Evolutionary conservation across 2,113 vertebrate genomes (phyloP), one percentile per base, ranked within the genome.

Genomic region (Pituophis catenifer): DNA sequence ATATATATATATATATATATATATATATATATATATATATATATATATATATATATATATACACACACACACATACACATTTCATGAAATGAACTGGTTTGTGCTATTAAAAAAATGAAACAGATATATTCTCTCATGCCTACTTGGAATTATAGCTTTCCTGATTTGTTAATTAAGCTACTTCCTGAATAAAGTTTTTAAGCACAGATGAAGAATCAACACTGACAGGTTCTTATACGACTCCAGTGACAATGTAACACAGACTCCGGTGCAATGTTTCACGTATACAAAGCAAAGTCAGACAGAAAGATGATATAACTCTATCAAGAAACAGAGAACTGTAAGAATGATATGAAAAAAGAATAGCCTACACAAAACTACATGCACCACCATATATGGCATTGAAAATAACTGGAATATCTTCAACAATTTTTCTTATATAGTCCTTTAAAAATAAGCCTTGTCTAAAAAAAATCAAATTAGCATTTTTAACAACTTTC

Each of bases 101-200:
- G 8, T 81, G 17, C 17, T 44, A 81, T 81, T 81, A 81, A 81
- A 81, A 81, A 75, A 81, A 81, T 44, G 33, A 81, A 81, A 81
- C 75, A 44, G 33, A 38, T 81, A 44, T 44, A 44, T 44, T 44
- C 17, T 44, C 75, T 17, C 75, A 81, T 81, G 17, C 33, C 75
- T 81, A 81, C 2, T 38, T 88, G n/a, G 50, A 10, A 54, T n/a
- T 85, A 58, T 29, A 85, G 26, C 26, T 93, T 90, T 93, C 17
- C 70, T 90, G 19, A 75, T 93, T 54, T 91, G 89, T 91, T 59
- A 75, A 38, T 94, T 55, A 89, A 94, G 92, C 48, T 89, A 55
- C 33, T 54, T 85, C 93, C 50, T 70, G 93, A 4, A 96, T 26
- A 91, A 52, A 93, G 75, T 95, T 92, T 15, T 48, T 57, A 86